These are phyloP conservation scores for Eurystomus gularis DNA, from an alignment of 2,113 vertebrate species.

Conservation along the genomic window DNA sequence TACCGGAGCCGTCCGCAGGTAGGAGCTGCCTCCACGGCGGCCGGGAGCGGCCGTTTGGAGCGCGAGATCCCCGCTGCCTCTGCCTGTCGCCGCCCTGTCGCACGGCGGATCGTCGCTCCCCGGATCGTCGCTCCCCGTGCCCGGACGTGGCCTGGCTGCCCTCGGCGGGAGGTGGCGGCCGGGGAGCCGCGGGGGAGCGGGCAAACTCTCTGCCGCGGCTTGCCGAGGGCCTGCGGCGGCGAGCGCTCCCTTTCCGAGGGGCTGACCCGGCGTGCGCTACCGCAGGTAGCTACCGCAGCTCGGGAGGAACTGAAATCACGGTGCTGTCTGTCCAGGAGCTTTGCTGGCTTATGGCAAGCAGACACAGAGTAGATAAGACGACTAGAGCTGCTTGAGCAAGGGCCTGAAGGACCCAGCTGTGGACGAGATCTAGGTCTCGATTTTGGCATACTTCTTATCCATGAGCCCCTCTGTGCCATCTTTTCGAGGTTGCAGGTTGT, in stretches of 20 bases:
- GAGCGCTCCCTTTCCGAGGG: neutral
- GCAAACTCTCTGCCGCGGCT: too few relatives aligned
- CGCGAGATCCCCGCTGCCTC: too few relatives aligned
- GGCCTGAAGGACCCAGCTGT: neutral
- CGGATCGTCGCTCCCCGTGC: neutral
- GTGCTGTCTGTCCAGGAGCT: neutral
- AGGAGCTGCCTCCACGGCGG: neutral
- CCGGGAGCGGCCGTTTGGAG: neutral
- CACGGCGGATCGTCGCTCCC: neutral
- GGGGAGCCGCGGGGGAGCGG: neutral
- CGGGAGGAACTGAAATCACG: neutral
- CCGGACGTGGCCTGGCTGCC: neutral
- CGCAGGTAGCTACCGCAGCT: neutral
- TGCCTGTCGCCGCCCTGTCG: neutral
- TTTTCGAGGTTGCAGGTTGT: neutral
- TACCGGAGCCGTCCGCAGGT: neutral
- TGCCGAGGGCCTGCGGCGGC: neutral
- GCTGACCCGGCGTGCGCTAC: neutral
- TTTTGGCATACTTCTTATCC: neutral
- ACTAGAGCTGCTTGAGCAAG: neutral
- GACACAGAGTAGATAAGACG: rapidly evolving
- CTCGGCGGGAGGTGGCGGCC: neutral
- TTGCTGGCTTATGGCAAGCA: rapidly evolving
- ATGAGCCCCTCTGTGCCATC: rapidly evolving
- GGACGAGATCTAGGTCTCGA: rapidly evolving